Evolutionary conservation across 2,113 vertebrate species (phyloP), one percentile per base, ranked within the genome.

Genomic region (Forbesichthys papilliferus): DNA sequence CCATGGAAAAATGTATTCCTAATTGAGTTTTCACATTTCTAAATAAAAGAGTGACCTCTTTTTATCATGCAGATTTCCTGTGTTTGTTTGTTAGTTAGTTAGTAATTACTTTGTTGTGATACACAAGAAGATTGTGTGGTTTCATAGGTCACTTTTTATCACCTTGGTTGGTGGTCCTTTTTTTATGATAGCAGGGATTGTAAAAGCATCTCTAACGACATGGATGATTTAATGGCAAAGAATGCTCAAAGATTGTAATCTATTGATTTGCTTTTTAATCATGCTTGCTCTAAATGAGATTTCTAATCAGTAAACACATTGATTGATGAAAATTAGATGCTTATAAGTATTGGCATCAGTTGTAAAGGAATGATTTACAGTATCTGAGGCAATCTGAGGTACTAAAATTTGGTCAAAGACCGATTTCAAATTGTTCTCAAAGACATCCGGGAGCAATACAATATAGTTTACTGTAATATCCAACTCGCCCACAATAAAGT

Each of bases 291-390:
- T 9, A 70, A 82, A 83, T 85, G 61, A 78, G 71, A 81, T 68
- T 71, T 66, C 64, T 71, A 77, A 80, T 82, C 78, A 72, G 80
- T 54, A 68, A 77, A 78, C 70, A 74, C 66, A 86, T 79, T 65
- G 80, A 85, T 85, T 77, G 74, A 68, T 71, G n/a, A 55, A 68
- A 83, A 83, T 81, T 75, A 78, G 78, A 75, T 75, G 62, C 78
- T 65, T 73, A 63, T 68, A 27, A 7, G 56, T 48, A 63, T 59
- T 78, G 36, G 36, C 36, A 42, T 42, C 36, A 5, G 3, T 42
- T 42, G 36, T 42, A 42, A 3, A 42, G 36, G 36, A 42, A 4
- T 42, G 36, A 4, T 42, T 42, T 42, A 42, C 36, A 42, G 36
- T 7, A 42, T 42, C 36, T 42, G 36, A 42, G 36, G 20, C 20